Base-by-base conservation (phyloP, 2,797 vertebrate species). In the Platalea minor region DNA sequence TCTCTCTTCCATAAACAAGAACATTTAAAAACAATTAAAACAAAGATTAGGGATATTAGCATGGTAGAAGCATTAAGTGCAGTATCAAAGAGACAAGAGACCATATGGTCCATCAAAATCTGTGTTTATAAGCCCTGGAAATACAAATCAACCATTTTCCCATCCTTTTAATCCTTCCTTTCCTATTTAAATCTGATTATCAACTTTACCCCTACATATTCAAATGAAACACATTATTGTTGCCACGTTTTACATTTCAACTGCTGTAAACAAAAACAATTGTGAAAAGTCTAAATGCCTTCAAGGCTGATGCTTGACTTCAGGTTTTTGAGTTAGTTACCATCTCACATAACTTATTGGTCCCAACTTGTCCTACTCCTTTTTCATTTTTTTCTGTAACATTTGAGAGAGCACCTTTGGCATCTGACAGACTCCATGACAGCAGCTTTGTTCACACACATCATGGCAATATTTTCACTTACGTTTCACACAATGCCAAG, bases 11-110 rank as follows among this genome's bases (percentile, higher is more conserved):
- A 93, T 79, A 96, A 94, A 96, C 82, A 96, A 91, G 89, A 95
- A 79, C 92, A 94, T 96, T 95, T 93, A 88, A 94, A 96, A 94
- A 94, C 94, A 93, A 95, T 97, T 95, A 93, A 95, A 96, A 95
- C 76, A 82, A 96, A 97, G 79, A 97, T 89, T 64, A 74, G 24
- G 35, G 45, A 78, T 88, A 96, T 79, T 88, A 92, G 93, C 78
- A 78, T 50, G 76, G 60, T 65, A 65, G 63, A 37, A 89, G 76
- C 54, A 91, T 63, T 85, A 82, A 94, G 45, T 85, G 92, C 57
- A 51, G 43, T 54, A 68, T 79, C 37, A 48, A 88, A 96, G 87
- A 83, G 73, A 80, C 76, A 96, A 73, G 92, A 76, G 35, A 96
- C 93, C 64, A 96, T 88, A 86, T 91, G 77, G 63, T 43, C 79